These are phyloP conservation scores for Fopius arisanus DNA, from an alignment of 1,140 invertebrate genomes.

Conservation along the genomic window DNA sequence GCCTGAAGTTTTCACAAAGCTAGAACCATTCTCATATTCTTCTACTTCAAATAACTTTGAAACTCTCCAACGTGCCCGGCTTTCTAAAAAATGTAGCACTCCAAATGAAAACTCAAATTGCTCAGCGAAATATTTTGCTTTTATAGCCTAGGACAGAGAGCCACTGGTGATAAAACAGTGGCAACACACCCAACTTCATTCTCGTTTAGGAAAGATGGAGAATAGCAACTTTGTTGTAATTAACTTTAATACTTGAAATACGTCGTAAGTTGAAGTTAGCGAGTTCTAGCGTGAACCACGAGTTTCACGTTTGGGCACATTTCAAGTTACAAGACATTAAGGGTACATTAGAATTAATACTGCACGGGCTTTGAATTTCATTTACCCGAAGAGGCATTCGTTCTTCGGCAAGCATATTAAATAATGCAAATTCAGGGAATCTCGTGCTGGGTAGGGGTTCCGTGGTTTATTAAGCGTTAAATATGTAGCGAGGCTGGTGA, in stretches of 20 bases:
- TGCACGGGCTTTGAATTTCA: slow-evolving; percentile 2
- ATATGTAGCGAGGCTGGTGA: background rate
- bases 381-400: background rate
- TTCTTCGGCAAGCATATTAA: background rate
- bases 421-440: slow-evolving; percentile 4
- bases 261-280: background rate
- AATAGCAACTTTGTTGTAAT: background rate
- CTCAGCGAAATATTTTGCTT: background rate
- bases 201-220: background rate
- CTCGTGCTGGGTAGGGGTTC: background rate
- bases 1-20: background rate
- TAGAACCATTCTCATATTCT: background rate
- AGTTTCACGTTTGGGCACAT: background rate
- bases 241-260: background rate
- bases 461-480: slow-evolving; percentile 17
- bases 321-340: background rate
- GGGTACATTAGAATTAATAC: background rate
- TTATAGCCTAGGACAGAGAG: background rate
- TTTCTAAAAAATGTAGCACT: background rate
- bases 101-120: background rate
- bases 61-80: background rate
- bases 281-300: background rate
- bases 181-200: background rate
- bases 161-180: background rate
- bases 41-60: background rate